Base-by-base conservation (phyloP, 2,113 vertebrate genomes). In the Paralichthys olivaceus region DNA sequence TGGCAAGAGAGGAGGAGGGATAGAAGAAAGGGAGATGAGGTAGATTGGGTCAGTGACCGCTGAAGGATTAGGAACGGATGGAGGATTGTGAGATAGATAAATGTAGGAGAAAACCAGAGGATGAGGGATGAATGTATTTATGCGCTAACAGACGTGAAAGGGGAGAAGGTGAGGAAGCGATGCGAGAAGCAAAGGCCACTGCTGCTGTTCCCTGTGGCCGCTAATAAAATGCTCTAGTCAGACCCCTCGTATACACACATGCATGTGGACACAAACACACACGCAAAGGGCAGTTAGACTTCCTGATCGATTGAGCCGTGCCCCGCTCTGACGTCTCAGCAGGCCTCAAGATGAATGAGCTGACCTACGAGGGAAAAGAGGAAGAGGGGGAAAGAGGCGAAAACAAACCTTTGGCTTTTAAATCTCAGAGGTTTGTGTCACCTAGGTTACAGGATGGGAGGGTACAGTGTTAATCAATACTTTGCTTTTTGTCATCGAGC, bases 291-390 rank as follows among this genome's bases (percentile, higher is more conserved):
- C 83, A 79, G 79, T 84, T 72, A 73, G 81, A 87, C 80, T 81
- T 83, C 80, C 84, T 93, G 92, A 93, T 93, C 76, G 90, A 94
- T 93, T 93, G 90, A 89, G 87, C 84, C 32, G 4, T 69, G 89
- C 79, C 67, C 86, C 70, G 75, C 80, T 84, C 85, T 87, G 91
- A 91, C 92, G 65, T 88, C 89, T 87, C 83, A 79, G 75, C 86
- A 83, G 82, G 37, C 79, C 86, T 83, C 72, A 74, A 89, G 90
- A 93, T 90, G 85, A 92, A 92, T 91, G 90, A 90, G 90, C 69
- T 85, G 87, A 87, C 75, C 89, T 87, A 77, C 71, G 43, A 72
- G 55, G 79, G 85, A 68, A 85, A 81, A 76, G 81, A 74, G 64
- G 47, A 73, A 66, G 61, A 84, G 19, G 70, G 65, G 60, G 56